Base-by-base conservation (phyloP, 35 echinoderm and acorn worm species). In the Stichopus chloronotus region DNA sequence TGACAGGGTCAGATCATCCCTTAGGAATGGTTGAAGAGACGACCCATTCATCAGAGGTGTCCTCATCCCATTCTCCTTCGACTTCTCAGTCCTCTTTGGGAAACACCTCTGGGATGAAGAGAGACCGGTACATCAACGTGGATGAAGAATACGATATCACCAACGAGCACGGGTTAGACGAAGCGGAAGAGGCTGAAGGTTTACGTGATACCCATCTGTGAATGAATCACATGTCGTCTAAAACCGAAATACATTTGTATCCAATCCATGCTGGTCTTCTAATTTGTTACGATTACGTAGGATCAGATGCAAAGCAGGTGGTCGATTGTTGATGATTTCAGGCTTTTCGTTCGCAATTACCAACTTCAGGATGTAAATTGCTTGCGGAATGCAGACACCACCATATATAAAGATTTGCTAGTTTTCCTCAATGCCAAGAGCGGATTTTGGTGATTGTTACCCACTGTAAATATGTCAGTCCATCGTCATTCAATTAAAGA, bases 1-100 rank as follows among this genome's bases (percentile, higher is more conserved):
- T n/a, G 4, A 11, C 5, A 5, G 79, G 55, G 52, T 83, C 80
- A 13, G 80, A 83, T 56, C 25, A 83, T 55, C 80, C 80, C 9
- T 83, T 83, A 55, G 80, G 53, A 13, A 83, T 83, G 80, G 80
- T 83, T 52, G 55, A 52, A 4, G 79, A 83, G 25, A 19, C 11
- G 61, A 10, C 61, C 4, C 11, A 14, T 65, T 65, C 61, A 11
- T 65, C 19, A 10, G 11, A 11, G 11, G 61, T 19, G 11, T 19
- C 11, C 11, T 65, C 61, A 14, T 65, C 61, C 19, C 19, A 11
- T 14, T 65, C 61, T 65, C 61, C 11, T 65, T 65, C 61, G 8
- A 65, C 61, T 65, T 19, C 61, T 11, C 19, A 11, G 61, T 65
- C 61, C 11, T 65, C 61, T 4, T 65, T 9, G 11, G 11, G 11